Conservation (phyloP, 2,797 vertebrate genomes). For the Sorex maritimensis region DNA sequence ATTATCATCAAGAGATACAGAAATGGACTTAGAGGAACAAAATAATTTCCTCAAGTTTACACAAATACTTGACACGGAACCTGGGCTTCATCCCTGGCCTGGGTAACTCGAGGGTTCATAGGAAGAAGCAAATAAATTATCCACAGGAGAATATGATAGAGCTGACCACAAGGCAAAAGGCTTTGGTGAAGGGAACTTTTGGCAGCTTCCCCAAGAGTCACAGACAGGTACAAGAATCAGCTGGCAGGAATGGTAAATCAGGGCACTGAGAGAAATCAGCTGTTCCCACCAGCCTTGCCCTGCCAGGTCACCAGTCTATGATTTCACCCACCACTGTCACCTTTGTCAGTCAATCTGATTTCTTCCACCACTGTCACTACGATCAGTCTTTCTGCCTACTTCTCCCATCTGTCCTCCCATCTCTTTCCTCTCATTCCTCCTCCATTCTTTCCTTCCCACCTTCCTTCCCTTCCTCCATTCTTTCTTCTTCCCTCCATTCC, state of each 20-base stretch:
- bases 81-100: neutral
- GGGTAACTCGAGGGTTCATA: neutral
- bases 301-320: neutral
- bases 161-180: neutral
- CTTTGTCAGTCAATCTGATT: too few species aligned
- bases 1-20: neutral
- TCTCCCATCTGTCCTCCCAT: too few species aligned
- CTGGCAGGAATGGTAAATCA: neutral
- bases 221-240: neutral
- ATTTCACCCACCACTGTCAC: too few species aligned
- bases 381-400: accelerated
- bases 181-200: neutral
- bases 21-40: neutral
- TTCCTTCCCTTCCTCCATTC: neutral
- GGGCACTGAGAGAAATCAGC: neutral
- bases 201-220: neutral
- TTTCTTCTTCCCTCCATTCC: too few species aligned
- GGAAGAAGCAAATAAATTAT: neutral
- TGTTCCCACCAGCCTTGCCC: neutral
- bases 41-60: neutral
- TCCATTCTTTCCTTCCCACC: neutral
- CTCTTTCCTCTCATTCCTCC: too few species aligned
- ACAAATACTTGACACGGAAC: neutral
- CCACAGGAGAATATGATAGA: neutral
- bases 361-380: neutral